Evolutionary conservation across 1,140 invertebrate species (phyloP), one percentile per base, ranked within the genome.

Genomic region (Drosophila athabasca): DNA sequence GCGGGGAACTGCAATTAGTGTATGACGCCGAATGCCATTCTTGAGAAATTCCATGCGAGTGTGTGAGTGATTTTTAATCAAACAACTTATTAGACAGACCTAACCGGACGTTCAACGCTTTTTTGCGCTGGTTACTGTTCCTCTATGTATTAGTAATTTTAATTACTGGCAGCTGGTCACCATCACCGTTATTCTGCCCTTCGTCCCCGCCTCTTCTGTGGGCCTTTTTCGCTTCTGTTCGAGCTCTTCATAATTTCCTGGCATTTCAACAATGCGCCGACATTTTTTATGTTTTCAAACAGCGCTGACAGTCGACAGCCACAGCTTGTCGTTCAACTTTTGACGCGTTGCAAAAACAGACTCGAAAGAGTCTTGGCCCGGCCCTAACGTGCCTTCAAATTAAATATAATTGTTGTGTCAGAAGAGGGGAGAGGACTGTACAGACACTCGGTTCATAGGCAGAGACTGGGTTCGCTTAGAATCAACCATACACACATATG

Each of bases 201-300:
- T 59, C 11, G 5, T 13, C 19, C n/a, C 50, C n/a, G 6, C 61
- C 19, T 15, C 19, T 19, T 39, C 31, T 69, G 53, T 24, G 22
- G 22, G 3, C 22, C 22, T 24, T 24, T 24, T 3, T 0, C 22
- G 1, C 3, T 24, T 24, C 67, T 54, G 26, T 29, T 29, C 15
- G 65, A 48, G 24, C 62, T 41, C 58, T 76, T 80, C 64, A 84
- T 84, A 85, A 84, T 84, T 84, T 84, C 81, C 80, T 65, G 80
- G 76, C 67, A 85, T 79, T 84, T 84, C 72, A 84, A 68, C 80
- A 84, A 84, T 80, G 81, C 80, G 80, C 76, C 81, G 81, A 80
- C 76, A 85, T 62, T 85, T 84, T 84, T 83, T 83, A 75, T 79
- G 70, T 84, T 84, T 78, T 83, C 76, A 83, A 62, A 71, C 71